phyloP scores from a whole-genome alignment of 2,888 invertebrate species.

The Hyles lineata region DNA sequence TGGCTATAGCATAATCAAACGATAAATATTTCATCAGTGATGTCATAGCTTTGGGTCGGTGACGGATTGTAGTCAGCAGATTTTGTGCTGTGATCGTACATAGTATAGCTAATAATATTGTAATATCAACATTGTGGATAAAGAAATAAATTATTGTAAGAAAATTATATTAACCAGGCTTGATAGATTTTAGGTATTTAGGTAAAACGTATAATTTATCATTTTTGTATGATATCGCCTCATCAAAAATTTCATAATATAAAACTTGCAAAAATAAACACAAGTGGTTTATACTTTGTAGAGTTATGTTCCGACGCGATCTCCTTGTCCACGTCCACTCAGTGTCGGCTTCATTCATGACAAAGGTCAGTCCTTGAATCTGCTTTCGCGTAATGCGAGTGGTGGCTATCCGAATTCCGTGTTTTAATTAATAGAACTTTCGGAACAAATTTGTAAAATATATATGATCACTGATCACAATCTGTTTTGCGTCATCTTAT shows the following conservation, averaged over 20 bases:
- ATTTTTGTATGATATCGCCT: no score
- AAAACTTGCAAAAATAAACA: neutral
- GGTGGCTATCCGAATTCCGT: neutral
- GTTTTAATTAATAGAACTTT: neutral
- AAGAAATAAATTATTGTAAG: no score
- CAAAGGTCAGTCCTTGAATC: constrained; percentile 1
- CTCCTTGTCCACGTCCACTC: neutral
- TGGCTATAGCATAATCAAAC: constrained; percentile 54
- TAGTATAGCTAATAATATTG: no score
- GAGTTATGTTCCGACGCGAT: neutral
- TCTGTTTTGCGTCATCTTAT: no score
- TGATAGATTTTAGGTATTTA: no score
- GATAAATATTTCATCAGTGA: constrained; percentile 61
- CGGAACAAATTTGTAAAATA: neutral
- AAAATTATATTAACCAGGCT: no score
- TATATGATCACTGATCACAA: no score
- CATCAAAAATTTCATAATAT: no score
- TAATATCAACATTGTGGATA: no score
- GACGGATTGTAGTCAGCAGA: neutral
- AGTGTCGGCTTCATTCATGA: constrained; percentile 1
- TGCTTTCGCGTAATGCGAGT: neutral
- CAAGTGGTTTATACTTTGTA: neutral
- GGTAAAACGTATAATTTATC: no score
- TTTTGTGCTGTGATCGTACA: neutral
- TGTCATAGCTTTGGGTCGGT: constrained; percentile 52